Evolutionary conservation across 92 coral and sea anemone genomes (phyloP).

Genomic region (Galaxea fascicularis): DNA sequence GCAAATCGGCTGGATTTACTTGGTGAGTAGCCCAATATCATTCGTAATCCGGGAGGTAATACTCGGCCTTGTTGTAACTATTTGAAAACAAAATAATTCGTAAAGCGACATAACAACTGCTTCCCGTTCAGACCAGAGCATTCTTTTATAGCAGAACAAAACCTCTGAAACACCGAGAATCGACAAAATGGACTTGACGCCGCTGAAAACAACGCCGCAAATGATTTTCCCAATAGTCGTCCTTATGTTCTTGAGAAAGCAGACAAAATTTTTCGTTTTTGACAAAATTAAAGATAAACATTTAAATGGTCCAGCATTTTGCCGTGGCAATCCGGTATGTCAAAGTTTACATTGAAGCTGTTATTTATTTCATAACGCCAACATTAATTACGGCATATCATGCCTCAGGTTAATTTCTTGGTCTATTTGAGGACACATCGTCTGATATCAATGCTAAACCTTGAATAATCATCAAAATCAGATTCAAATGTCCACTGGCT

Average conservation of each 20-base stretch:
- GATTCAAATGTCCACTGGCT: no score
- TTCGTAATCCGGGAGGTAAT: no score
- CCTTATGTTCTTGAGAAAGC: not conserved
- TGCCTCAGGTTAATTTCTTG: not conserved
- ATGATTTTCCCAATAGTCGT: not conserved
- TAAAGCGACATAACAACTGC: not conserved
- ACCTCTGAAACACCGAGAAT: not conserved
- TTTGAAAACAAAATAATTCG: not conserved
- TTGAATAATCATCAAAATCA: no score
- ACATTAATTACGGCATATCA: not conserved
- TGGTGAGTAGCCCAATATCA: slow-evolving; percentile 15
- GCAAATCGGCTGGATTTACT: slow-evolving; percentile 52
- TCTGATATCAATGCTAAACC: no score
- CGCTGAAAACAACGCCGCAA: not conserved
- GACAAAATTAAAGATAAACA: slow-evolving; percentile 27
- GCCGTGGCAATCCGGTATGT: not conserved
- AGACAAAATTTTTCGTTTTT: not conserved
- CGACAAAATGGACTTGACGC: not conserved
- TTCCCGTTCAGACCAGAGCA: not conserved
- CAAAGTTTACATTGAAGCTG: not conserved
- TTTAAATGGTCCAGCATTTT: not conserved
- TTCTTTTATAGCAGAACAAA: not conserved
- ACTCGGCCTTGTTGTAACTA: no score
- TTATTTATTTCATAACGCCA: not conserved
- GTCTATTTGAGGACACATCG: not conserved